phyloP scores from a whole-genome alignment of 2,113 vertebrate genomes.

The Triplophysa tibetana region DNA sequence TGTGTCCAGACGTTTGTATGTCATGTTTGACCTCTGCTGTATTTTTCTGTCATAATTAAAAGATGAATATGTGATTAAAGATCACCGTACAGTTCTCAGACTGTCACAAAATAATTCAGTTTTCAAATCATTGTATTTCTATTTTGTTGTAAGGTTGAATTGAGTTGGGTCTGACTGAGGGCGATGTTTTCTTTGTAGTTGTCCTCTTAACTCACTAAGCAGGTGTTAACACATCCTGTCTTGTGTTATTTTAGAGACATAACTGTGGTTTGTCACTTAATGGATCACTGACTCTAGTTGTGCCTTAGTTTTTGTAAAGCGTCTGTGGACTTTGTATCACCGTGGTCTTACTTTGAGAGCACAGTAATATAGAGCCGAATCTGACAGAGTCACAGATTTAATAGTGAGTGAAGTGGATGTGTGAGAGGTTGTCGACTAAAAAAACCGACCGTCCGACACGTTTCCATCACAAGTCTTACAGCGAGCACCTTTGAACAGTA shows the following conservation, averaged over 20 bases:
- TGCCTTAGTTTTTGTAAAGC: slow-evolving; percentile 8
- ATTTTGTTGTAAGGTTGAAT: too few species aligned
- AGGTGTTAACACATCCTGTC: not conserved
- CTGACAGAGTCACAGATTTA: not conserved
- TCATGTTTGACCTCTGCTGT: too few species aligned
- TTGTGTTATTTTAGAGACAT: not conserved
- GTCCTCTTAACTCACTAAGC: not conserved
- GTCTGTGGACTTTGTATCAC: not conserved
- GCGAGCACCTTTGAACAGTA: not conserved
- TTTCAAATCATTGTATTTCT: not conserved
- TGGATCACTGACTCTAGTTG: not conserved
- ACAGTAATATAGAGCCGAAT: slow-evolving; percentile 30
- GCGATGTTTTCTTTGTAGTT: not conserved
- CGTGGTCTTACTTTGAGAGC: not conserved
- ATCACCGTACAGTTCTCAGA: too few species aligned
- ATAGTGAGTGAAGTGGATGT: not conserved
- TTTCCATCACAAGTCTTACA: not conserved
- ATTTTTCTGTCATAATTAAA: too few species aligned
- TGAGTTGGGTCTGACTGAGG: too few species aligned
- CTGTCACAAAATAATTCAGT: too few species aligned
- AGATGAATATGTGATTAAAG: too few species aligned
- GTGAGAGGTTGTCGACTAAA: not conserved
- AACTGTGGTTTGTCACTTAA: not conserved
- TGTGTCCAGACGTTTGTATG: too few species aligned
- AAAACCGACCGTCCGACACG: not conserved